Conservation (phyloP, 1,140 invertebrate genomes). For the Sinonovacula constricta region DNA sequence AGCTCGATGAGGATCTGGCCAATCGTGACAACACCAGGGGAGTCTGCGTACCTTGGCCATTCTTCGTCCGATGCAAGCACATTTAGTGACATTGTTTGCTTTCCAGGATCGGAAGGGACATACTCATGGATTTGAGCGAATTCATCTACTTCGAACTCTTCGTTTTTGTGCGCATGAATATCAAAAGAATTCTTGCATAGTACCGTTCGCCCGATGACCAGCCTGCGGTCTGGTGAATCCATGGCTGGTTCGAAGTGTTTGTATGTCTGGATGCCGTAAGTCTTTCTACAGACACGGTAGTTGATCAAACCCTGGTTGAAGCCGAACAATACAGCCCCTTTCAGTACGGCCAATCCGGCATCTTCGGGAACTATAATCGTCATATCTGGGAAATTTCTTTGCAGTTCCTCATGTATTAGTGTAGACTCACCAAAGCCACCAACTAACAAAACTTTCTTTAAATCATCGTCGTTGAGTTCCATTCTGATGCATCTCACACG, state of each 20-base stretch:
- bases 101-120: slow-evolving; percentile 5
- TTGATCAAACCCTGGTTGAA: slow-evolving; percentile 33
- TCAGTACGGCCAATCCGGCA: slow-evolving; percentile 34
- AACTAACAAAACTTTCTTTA: slow-evolving; percentile 9
- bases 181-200: slow-evolving; percentile 38
- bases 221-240: slow-evolving; percentile 24
- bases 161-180: slow-evolving; percentile 8
- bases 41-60: slow-evolving; percentile 15
- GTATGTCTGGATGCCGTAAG: slow-evolving; percentile 25
- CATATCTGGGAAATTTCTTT: slow-evolving; percentile 4
- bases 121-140: slow-evolving; percentile 18
- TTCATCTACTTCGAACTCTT: slow-evolving; percentile 26
- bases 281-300: slow-evolving; percentile 30
- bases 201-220: not conserved
- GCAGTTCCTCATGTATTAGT: slow-evolving; percentile 22
- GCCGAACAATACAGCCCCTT: slow-evolving; percentile 43
- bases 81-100: not conserved
- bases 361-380: slow-evolving; percentile 33
- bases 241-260: slow-evolving; percentile 34
- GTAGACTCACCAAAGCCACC: slow-evolving; percentile 40
- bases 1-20: slow-evolving; percentile 16
- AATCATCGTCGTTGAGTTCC: too few species aligned
- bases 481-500: too few species aligned
- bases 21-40: slow-evolving; percentile 3
- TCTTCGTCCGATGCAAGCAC: slow-evolving; percentile 3